Conservation (phyloP, 2,888 invertebrate genomes). For the Agonopterix alstromeriana region DNA sequence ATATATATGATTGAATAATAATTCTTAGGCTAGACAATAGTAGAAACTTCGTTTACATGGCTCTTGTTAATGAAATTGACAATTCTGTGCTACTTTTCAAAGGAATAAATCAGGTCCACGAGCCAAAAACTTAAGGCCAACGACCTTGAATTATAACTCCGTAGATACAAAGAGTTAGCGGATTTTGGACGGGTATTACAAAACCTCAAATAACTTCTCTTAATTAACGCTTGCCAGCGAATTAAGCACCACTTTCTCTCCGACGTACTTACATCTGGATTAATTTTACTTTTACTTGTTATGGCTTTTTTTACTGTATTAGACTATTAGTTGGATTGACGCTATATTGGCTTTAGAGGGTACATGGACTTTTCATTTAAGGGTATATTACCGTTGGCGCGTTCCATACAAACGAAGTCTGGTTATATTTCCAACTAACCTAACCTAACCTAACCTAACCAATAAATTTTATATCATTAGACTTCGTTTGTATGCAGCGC, state of each 20-base stretch:
- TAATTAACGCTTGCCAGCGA: conserved; percentile 12
- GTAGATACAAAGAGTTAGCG: background rate
- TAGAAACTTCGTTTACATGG: too few relatives aligned
- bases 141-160: conserved; percentile 1
- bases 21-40: too few relatives aligned
- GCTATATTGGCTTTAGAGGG: too few relatives aligned
- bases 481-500: too few relatives aligned
- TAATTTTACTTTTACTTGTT: conserved; percentile 15
- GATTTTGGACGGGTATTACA: conserved; percentile 11
- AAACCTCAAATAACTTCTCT: conserved; percentile 14
- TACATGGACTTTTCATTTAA: background rate
- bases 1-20: too few relatives aligned
- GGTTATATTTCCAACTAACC: too few relatives aligned
- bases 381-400: too few relatives aligned
- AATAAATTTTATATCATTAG: too few relatives aligned
- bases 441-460: too few relatives aligned
- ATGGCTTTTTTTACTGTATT: background rate
- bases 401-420: too few relatives aligned
- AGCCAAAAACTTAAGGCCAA: background rate
- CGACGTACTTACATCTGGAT: conserved; percentile 1
- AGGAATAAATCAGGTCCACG: background rate
- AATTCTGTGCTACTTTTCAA: background rate
- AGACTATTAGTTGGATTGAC: background rate
- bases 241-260: conserved; percentile 17
- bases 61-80: too few relatives aligned